Base-by-base conservation (phyloP, 1,140 invertebrate species). In the Drosophila trapezifrons region DNA sequence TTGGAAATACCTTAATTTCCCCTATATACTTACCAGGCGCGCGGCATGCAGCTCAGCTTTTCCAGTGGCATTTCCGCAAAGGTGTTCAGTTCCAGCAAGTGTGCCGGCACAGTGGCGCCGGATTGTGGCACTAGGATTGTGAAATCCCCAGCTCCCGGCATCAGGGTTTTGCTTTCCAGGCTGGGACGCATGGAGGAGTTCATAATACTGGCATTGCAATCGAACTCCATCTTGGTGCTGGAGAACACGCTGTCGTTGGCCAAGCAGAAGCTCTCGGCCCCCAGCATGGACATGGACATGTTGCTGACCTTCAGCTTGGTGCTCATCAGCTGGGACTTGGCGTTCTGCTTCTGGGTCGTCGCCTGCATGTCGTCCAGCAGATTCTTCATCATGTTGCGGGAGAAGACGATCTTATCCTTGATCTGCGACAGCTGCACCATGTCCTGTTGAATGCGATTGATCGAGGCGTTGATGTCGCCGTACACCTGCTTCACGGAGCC, bases 321-420 rank as follows among this genome's bases (percentile, higher is more conserved):
- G 49, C 76, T 78, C 15, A 81, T 55, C 54, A 91, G 69, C 40
- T 91, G 84, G 2, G 85, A 73, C 18, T 90, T 91, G 29, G 59
- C 73, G 25, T 62, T 77, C 20, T 76, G 77, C 29, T 70, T 72
- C 8, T 78, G 76, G 0, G 65, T 55, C 22, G 75, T 60, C 4
- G 78, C 62, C 52, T 91, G 80, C 74, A 85, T 78, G 49, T 87
- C 87, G 12, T 90, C 76, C 43, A 92, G 51, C 57, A 85, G 42
- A 45, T 79, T 87, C 43, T 78, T 84, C 45, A 92, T 42, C 52
- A 91, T 75, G 45, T 85, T 90, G 38, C 91, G 90, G 1, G 85
- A 91, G 35, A 78, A 91, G 1, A 90, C 51, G 10, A 92, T 91
- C 57, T 92, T 92, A 10, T 91, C 90, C 42, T 92, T 92, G 18